Conservation (phyloP, 92 coral and sea anemone genomes). For the Actinernus sp. region DNA sequence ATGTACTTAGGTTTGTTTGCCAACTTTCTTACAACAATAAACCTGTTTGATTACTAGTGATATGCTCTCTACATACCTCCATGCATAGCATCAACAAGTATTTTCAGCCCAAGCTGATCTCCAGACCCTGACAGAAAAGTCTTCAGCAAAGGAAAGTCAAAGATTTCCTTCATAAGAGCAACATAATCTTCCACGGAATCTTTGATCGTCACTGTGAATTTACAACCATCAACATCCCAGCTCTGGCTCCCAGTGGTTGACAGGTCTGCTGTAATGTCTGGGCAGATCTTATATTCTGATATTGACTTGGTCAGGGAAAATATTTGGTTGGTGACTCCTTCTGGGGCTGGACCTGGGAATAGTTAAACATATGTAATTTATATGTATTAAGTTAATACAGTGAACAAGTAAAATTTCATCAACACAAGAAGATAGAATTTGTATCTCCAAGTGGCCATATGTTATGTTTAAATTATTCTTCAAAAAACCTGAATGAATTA, state of each 20-base stretch:
- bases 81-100: constrained; percentile 85
- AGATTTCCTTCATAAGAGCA: constrained; percentile 91
- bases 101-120: constrained; percentile 51
- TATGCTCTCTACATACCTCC: constrained; percentile 66
- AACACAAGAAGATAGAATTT: too few relatives aligned
- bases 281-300: constrained; percentile 81
- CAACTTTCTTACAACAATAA: too few relatives aligned
- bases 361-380: too few relatives aligned
- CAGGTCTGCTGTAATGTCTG: constrained; percentile 73
- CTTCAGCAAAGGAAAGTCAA: constrained; percentile 85
- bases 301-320: constrained; percentile 68
- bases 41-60: background rate
- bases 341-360: constrained; percentile 99
- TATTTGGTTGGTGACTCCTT: constrained; percentile 85
- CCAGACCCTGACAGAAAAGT: constrained; percentile 58
- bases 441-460: too few relatives aligned
- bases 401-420: too few relatives aligned
- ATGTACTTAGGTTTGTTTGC: too few relatives aligned
- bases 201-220: constrained; percentile 77
- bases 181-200: constrained; percentile 93
- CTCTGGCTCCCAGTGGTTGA: constrained; percentile 67
- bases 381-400: too few relatives aligned
- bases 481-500: too few relatives aligned
- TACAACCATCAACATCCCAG: constrained; percentile 86
- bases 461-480: too few relatives aligned